Conservation (phyloP, 2,113 vertebrate genomes). For the Rhinogobius similis region DNA sequence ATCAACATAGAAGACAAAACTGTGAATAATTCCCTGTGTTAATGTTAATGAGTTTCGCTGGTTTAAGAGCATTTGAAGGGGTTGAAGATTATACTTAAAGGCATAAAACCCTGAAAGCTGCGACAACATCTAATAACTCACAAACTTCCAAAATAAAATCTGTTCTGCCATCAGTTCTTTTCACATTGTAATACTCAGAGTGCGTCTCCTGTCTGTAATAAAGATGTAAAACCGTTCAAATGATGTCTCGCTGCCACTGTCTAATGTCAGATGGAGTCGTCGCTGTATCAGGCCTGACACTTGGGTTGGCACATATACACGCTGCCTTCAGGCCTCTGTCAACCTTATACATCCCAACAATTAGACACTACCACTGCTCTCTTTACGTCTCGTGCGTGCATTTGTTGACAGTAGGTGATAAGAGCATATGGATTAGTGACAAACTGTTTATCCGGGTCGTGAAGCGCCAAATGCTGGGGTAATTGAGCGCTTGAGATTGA, state of each 20-base stretch:
- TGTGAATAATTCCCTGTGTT: neutral
- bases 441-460: conserved; percentile 64
- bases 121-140: neutral
- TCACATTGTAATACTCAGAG: neutral
- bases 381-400: conserved; percentile 23
- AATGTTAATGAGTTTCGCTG: neutral
- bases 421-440: conserved; percentile 70
- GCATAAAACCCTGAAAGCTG: neutral
- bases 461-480: conserved; percentile 64
- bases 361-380: conserved; percentile 41
- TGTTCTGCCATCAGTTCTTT: neutral
- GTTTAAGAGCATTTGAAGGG: neutral
- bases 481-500: conserved; percentile 65
- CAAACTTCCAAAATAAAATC: neutral
- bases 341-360: conserved; percentile 52
- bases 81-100: neutral
- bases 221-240: conserved; percentile 6
- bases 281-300: conserved; percentile 35
- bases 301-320: conserved; percentile 37
- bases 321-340: conserved; percentile 53
- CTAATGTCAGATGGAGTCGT: conserved; percentile 26
- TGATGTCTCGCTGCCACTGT: conserved; percentile 21
- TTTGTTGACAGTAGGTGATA: conserved; percentile 50
- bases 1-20: neutral
- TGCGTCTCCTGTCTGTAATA: neutral